A percentile compares a stretch with the other conserved stretches of the same genome.
These are phyloP conservation scores for Syngnathus floridae DNA, from an alignment of 2,113 vertebrate genomes.

Conservation along the genomic window DNA sequence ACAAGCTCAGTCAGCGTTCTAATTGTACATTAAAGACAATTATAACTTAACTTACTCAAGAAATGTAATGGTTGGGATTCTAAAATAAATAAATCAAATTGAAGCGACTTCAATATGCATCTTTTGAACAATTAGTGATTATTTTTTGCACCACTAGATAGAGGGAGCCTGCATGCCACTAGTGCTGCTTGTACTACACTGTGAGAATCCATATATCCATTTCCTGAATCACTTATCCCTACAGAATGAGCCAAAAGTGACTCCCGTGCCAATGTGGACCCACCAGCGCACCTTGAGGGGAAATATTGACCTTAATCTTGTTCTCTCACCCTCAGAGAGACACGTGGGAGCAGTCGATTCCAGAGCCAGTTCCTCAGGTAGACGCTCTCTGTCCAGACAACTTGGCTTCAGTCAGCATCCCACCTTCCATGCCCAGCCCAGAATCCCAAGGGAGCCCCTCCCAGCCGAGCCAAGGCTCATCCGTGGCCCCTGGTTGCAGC, in stretches of 20 bases:
- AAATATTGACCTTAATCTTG: neutral
- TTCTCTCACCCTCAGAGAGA: conserved; percentile 74
- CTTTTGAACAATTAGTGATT: neutral
- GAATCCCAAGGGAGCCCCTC: conserved; percentile 63
- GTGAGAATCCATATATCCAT: neutral
- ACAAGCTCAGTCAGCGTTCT: too few relatives aligned
- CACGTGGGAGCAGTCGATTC: conserved; percentile 78
- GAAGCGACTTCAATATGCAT: neutral
- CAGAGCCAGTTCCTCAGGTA: conserved; percentile 69
- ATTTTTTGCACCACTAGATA: too few relatives aligned
- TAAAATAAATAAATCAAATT: too few relatives aligned
- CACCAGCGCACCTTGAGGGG: neutral
- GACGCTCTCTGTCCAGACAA: conserved; percentile 69
- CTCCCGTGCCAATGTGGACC: neutral
- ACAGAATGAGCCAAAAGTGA: neutral
- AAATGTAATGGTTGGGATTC: too few relatives aligned
- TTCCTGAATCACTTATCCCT: too few relatives aligned
- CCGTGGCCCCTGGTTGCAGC: conserved; percentile 54
- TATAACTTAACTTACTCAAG: too few relatives aligned
- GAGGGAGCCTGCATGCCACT: neutral
- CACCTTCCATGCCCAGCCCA: conserved; percentile 68
- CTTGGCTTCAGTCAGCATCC: conserved; percentile 60
- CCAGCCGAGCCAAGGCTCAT: conserved; percentile 66
- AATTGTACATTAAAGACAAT: too few relatives aligned
- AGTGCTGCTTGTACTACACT: neutral